A percentile compares a stretch with the other conserved stretches of the same genome.
Conservation (phyloP, 2,888 invertebrate genomes). For the Hirtodrosophila confusa region DNA sequence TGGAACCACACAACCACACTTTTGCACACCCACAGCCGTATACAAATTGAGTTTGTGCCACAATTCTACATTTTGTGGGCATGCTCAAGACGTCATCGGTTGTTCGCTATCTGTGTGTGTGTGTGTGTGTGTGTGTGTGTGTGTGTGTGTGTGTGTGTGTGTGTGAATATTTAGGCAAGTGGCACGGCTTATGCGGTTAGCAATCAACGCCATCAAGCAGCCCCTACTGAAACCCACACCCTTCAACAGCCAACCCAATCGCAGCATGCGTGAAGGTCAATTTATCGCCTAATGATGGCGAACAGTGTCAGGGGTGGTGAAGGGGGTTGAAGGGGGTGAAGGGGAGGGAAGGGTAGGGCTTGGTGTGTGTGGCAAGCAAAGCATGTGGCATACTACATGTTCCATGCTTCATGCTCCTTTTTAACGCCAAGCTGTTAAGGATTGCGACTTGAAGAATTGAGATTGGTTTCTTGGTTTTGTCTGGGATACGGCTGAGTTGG, state of each 20-base stretch:
- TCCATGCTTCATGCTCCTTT: conserved; percentile 15
- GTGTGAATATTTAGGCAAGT: conserved; percentile 42
- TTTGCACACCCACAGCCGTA: background rate
- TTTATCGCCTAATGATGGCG: conserved; percentile 75
- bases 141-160: conserved; percentile 1
- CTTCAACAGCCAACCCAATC: background rate
- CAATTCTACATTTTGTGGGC: conserved; percentile 45
- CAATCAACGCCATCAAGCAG: conserved; percentile 61
- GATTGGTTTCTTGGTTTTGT: conserved; percentile 22
- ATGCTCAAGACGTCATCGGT: conserved; percentile 57
- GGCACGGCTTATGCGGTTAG: conserved; percentile 53
- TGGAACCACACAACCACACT: background rate
- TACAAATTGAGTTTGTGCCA: conserved; percentile 47
- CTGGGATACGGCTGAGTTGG: conserved; percentile 6
- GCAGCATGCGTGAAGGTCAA: conserved; percentile 73
- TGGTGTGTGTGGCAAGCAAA: background rate
- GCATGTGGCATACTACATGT: conserved; percentile 23
- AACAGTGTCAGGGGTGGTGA: conserved; percentile 51
- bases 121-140: conserved; percentile 8
- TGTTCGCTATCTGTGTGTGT: conserved; percentile 5
- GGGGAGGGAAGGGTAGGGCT: too few species aligned
- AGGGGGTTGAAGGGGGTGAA: too few species aligned
- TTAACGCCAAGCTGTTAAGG: background rate
- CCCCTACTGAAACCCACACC: background rate
- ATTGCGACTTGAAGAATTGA: conserved; percentile 21